These are phyloP conservation scores for Dendroctonus valens DNA, from an alignment of 1,140 invertebrate genomes.

Conservation along the genomic window DNA sequence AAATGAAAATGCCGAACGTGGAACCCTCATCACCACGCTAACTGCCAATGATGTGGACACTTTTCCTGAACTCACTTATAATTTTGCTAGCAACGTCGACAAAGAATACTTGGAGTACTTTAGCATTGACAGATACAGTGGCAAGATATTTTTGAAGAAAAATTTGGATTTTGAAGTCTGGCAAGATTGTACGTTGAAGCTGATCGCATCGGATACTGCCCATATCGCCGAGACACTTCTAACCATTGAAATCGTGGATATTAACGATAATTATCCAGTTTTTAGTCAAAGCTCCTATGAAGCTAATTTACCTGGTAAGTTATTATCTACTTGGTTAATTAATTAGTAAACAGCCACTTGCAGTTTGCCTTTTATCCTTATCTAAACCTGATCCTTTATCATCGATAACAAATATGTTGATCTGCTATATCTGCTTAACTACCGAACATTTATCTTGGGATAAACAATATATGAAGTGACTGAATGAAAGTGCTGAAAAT, in stretches of 20 bases:
- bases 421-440: too few species aligned
- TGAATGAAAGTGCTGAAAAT: too few species aligned
- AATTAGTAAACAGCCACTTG: too few species aligned
- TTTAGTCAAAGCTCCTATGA: conserved; percentile 82
- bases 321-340: not conserved
- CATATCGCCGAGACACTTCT: conserved; percentile 79
- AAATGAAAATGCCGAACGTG: conserved; percentile 81
- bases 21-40: conserved; percentile 84
- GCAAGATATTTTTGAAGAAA: conserved; percentile 76
- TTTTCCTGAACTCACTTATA: conserved; percentile 86
- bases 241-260: conserved; percentile 80
- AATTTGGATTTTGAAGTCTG: conserved; percentile 73
- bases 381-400: too few species aligned
- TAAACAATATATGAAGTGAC: too few species aligned
- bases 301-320: conserved; percentile 69
- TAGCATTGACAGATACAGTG: conserved; percentile 86
- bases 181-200: conserved; percentile 69
- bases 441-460: too few species aligned
- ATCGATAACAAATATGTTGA: too few species aligned
- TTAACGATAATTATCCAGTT: conserved; percentile 87
- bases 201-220: conserved; percentile 81
- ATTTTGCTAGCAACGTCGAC: conserved; percentile 55
- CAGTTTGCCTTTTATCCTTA: too few species aligned
- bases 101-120: conserved; percentile 63
- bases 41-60: conserved; percentile 96